Conservation (phyloP, 2,797 vertebrate genomes). For the Smutsia gigantea region DNA sequence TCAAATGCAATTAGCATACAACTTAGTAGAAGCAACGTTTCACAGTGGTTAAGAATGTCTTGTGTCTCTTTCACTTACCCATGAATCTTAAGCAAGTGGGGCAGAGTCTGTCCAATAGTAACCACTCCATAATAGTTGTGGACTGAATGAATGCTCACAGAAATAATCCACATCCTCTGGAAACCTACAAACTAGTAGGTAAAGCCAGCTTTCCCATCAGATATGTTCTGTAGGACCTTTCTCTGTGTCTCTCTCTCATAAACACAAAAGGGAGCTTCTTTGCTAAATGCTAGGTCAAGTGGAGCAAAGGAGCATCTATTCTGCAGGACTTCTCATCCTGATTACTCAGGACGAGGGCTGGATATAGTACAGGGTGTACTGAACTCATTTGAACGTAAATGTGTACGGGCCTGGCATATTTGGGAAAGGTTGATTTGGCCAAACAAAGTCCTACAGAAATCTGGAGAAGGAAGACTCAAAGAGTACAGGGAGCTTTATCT, state of each 20-base stretch:
- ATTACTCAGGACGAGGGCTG: not conserved
- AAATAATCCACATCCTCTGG: not conserved
- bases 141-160: not conserved
- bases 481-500: not conserved
- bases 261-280: not conserved
- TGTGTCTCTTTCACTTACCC: not conserved
- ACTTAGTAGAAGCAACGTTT: not conserved
- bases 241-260: not conserved
- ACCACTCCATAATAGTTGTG: not conserved
- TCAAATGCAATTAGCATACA: not conserved
- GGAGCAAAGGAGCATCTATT: not conserved
- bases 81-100: not conserved
- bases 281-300: not conserved
- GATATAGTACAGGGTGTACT: not conserved
- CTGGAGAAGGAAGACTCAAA: not conserved
- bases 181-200: not conserved
- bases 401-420: not conserved
- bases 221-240: not conserved
- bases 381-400: not conserved
- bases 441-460: not conserved
- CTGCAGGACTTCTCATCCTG: not conserved
- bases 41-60: not conserved
- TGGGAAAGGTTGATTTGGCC: not conserved
- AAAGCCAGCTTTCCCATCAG: not conserved
- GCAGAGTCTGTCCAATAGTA: not conserved